Conservation (phyloP, 2,888 invertebrate genomes). For the Dyspetes luteomarginatus region DNA sequence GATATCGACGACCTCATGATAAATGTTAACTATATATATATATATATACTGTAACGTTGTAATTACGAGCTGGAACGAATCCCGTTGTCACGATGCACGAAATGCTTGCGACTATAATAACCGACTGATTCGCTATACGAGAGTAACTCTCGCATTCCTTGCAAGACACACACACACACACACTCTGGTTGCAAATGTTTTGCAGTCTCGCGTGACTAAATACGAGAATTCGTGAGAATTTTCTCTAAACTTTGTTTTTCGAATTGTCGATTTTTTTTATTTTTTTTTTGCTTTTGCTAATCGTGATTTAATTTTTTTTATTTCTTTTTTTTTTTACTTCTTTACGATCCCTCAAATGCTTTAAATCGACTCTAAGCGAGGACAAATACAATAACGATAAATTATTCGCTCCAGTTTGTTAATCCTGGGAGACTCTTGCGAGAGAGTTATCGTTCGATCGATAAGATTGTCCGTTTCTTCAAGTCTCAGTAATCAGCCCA, state of each 20-base stretch:
- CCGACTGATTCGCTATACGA: conserved; percentile 49
- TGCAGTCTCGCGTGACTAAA: conserved; percentile 44
- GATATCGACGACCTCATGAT: neutral
- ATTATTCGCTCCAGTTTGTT: conserved; percentile 43
- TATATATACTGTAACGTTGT: neutral
- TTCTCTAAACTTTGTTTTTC: neutral
- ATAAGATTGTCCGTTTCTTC: conserved; percentile 55
- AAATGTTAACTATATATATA: neutral
- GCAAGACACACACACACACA: conserved; percentile 3
- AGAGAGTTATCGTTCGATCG: conserved; percentile 45
- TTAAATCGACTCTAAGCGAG: conserved; percentile 36
- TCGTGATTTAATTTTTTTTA: neutral
- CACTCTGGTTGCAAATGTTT: conserved; percentile 49
- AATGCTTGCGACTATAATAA: conserved; percentile 50
- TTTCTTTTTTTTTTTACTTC: neutral
- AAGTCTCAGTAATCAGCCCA: conserved; percentile 52
- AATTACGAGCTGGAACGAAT: conserved; percentile 46
- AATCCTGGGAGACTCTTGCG: conserved; percentile 12
- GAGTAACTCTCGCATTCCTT: conserved; percentile 57
- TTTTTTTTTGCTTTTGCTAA: neutral
- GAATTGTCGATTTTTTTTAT: neutral
- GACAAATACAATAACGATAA: conserved; percentile 28
- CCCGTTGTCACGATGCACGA: conserved; percentile 54
- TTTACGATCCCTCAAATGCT: neutral
- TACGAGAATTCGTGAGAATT: conserved; percentile 41